Percentiles rank a stretch among this genome's conserved stretches.
phyloP scores from a whole-genome alignment of 2,888 invertebrate species.

The Iphiclides podalirius region DNA sequence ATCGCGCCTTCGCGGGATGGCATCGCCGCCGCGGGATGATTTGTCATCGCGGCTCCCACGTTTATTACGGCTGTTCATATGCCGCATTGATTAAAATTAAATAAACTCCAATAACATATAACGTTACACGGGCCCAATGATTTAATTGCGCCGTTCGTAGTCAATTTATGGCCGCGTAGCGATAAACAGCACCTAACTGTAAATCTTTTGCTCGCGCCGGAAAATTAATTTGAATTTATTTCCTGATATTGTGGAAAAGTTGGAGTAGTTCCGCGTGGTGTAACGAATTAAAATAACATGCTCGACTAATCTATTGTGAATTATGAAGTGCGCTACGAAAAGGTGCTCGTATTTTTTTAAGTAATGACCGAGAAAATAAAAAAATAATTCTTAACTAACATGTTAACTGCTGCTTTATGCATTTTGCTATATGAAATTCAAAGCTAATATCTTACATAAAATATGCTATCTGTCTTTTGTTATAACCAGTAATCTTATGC shows the following conservation, averaged over 20 bases:
- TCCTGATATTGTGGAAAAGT: slow-evolving; percentile 5
- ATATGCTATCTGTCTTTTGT: too few species aligned
- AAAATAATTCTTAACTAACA: too few species aligned
- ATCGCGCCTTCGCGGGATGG: slow-evolving; percentile 40
- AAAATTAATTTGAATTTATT: slow-evolving; percentile 16
- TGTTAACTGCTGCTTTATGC: too few species aligned
- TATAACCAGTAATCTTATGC: too few species aligned
- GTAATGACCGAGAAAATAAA: background rate
- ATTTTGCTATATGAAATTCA: too few species aligned
- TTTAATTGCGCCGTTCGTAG: background rate
- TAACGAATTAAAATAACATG: slow-evolving; percentile 4
- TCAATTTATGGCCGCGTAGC: slow-evolving; percentile 5
- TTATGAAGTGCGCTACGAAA: background rate
- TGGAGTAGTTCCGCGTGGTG: slow-evolving; percentile 1
- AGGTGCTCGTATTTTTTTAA: background rate
- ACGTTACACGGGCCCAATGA: slow-evolving; percentile 11
- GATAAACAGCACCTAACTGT: slow-evolving; percentile 1
- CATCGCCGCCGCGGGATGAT: slow-evolving; percentile 29
- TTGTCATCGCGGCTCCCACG: slow-evolving; percentile 22
- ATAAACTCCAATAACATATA: slow-evolving; percentile 1
- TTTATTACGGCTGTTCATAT: slow-evolving; percentile 10
- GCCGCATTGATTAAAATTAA: slow-evolving; percentile 15
- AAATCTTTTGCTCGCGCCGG: slow-evolving; percentile 11
- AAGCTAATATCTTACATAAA: too few species aligned
- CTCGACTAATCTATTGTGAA: background rate